Evolutionary conservation across 2,888 invertebrate genomes (phyloP).

Genomic region (Trachelus tabidus): DNA sequence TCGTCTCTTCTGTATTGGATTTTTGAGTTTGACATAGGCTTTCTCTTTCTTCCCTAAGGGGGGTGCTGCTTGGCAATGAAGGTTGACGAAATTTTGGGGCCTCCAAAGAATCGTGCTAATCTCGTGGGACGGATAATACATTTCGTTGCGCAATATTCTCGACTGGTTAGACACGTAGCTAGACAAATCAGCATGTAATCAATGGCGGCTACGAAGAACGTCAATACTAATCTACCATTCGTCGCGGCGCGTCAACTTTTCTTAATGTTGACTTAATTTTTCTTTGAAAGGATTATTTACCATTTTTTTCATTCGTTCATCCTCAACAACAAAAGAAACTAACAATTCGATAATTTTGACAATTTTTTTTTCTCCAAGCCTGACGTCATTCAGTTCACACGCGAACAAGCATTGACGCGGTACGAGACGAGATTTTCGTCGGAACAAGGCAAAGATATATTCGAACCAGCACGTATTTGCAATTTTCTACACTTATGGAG

Average conservation of each 20-base stretch:
- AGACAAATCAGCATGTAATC: background rate
- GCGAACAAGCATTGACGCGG: too few species aligned
- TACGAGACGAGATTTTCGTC: too few species aligned
- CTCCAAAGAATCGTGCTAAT: background rate
- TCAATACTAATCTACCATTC: background rate
- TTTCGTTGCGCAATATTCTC: background rate
- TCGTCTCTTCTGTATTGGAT: background rate
- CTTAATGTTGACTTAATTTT: background rate
- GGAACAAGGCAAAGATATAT: background rate
- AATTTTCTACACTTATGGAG: background rate
- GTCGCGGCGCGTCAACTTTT: background rate
- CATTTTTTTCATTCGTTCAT: background rate
- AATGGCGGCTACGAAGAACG: background rate
- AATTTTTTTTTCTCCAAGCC: background rate
- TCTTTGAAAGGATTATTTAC: background rate
- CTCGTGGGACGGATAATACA: background rate
- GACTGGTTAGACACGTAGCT: background rate
- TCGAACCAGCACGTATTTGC: background rate
- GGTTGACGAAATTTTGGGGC: too few species aligned
- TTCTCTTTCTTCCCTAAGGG: background rate
- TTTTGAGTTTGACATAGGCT: background rate
- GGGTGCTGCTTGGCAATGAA: too few species aligned
- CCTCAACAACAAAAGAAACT: background rate
- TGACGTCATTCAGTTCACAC: background rate
- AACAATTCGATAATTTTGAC: background rate